Base-by-base conservation (phyloP, 2,113 vertebrate species). In the Spea bombifrons region DNA sequence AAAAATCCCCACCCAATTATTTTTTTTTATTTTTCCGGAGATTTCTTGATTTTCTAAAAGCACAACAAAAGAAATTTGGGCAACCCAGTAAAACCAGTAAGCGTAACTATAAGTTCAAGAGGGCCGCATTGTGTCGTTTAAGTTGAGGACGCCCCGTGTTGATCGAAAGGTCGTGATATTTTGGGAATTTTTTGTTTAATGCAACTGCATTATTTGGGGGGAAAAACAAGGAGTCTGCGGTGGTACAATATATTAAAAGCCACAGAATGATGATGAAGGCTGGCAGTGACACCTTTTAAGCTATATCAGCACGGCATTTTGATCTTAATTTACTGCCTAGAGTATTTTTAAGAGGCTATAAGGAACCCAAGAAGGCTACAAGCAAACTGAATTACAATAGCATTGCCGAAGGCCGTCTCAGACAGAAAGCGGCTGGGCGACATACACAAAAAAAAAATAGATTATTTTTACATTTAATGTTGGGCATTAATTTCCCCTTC, bases 331-430 rank as follows among this genome's bases (percentile, higher is more conserved):
- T 81, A 83, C 67, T 83, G 84, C 86, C 86, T 6, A 83, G 71
- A 3, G 7, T 85, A 86, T 76, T 15, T 89, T 84, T 88, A 85
- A 85, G 83, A 86, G 81, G 83, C n/a, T 83, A 87, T 93, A 93
- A 90, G 90, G 90, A 90, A 47, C 57, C 84, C 88, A 90, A 77
- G 85, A 90, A 88, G 92, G 92, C 94, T 91, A 92, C 72, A 88
- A 92, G 94, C 30, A 74, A 92, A 95, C 93, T 95, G 93, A 91
- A 95, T 95, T 93, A 94, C 93, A 94, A 91, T 95, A 96, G 93
- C 88, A 94, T 94, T 93, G 89, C 89, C 85, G 80, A 88, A 90
- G 93, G 94, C 92, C 90, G 90, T 88, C 89, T 89, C 91, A 12
- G 53, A 48, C 30, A 73, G 13, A 73, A 16, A 47, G 15, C 8